phyloP scores from a whole-genome alignment of 2,888 invertebrate species.

The Eurytoma californica region DNA sequence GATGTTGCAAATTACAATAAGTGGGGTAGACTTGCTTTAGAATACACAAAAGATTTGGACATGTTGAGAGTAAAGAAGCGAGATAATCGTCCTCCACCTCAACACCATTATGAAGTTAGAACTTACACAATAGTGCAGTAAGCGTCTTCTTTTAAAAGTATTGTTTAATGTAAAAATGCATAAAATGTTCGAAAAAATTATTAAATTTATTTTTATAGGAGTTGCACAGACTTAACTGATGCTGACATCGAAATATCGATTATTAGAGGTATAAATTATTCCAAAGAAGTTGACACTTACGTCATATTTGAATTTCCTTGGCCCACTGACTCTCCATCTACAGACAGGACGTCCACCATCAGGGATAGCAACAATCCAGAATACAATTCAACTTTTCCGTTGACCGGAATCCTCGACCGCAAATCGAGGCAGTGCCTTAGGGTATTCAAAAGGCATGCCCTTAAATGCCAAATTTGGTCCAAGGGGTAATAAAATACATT shows the following conservation, averaged over 20 bases:
- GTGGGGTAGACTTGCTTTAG: constrained; percentile 90
- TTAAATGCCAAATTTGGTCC: constrained; percentile 90
- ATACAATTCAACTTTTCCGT: constrained; percentile 85
- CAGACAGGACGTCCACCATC: constrained; percentile 85
- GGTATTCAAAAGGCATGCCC: constrained; percentile 89
- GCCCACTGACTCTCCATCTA: constrained; percentile 86
- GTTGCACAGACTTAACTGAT: constrained; percentile 94
- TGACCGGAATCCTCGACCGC: constrained; percentile 86
- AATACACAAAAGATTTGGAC: constrained; percentile 92
- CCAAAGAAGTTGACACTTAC: constrained; percentile 94
- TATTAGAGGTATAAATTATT: constrained; percentile 91
- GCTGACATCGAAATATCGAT: constrained; percentile 92
- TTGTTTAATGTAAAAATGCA: background rate
- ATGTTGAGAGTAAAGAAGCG: constrained; percentile 85
- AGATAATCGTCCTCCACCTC: constrained; percentile 81
- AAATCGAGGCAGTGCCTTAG: constrained; percentile 87
- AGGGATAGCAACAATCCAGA: constrained; percentile 93
- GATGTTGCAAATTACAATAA: constrained; percentile 92
- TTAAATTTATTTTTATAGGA: constrained; percentile 71
- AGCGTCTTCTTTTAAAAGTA: constrained; percentile 63
- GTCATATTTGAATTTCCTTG: constrained; percentile 95
- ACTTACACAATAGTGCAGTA: constrained; percentile 93
- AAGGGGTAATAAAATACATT: constrained; percentile 85
- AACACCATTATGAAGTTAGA: constrained; percentile 94
- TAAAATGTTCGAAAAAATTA: constrained; percentile 13